Conservation (phyloP, 2,113 vertebrate genomes). For the Falco punctatus region DNA sequence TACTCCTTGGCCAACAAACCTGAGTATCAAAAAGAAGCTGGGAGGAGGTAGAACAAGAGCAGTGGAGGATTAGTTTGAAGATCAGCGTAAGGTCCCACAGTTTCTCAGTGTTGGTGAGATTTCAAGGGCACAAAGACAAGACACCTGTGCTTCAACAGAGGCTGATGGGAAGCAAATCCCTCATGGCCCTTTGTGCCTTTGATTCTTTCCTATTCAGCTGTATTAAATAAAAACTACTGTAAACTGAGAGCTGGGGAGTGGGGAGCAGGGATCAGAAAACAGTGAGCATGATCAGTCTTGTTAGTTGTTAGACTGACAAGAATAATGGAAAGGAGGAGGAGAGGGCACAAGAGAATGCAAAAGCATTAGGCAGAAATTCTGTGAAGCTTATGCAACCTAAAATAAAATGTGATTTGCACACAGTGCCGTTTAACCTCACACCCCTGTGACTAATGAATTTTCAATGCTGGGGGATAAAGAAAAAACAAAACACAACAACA, state of each 20-base stretch:
- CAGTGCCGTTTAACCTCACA: not conserved
- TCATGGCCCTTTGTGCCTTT: not conserved
- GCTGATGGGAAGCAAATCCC: not conserved
- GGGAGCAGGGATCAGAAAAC: not conserved
- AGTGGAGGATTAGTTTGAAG: not conserved
- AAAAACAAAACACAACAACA: not conserved
- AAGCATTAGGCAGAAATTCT: not conserved
- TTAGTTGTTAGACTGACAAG: not conserved
- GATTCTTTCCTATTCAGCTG: not conserved
- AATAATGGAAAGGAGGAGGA: constrained; percentile 21
- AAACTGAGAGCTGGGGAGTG: not conserved
- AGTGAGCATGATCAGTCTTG: not conserved
- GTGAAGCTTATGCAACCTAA: not conserved
- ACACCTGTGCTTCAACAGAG: not conserved
- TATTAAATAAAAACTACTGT: not conserved
- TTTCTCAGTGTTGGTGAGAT: not conserved
- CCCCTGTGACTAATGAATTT: constrained; percentile 9
- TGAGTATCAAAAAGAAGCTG: not conserved
- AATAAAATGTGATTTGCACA: not conserved
- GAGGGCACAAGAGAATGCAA: not conserved
- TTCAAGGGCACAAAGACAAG: not conserved
- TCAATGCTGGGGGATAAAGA: not conserved
- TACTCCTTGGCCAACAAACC: not conserved
- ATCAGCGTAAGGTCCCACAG: not conserved
- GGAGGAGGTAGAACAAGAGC: not conserved